Evolutionary conservation across 1,140 invertebrate genomes (phyloP), one percentile per base, ranked within the genome.

Genomic region (Cyrtorhinus lividipennis): DNA sequence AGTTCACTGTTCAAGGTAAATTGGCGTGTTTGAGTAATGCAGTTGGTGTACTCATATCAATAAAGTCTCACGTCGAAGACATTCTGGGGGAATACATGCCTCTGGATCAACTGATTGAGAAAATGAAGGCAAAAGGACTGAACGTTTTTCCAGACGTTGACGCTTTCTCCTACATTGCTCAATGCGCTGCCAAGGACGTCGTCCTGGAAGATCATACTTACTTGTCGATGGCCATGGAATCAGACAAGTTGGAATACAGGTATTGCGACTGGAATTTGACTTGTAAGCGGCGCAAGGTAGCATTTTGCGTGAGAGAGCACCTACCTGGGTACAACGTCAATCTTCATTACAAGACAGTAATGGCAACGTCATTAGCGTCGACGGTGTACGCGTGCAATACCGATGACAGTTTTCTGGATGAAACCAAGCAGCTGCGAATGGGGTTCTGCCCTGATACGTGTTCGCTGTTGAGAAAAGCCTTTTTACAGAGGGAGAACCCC

Each of bases 151-250:
- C 58, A 10, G 58, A 59, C n/a, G 23, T 18, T 12, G 58, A 59
- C n/a, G 3, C 24, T 2, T 59, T 59, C 27, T 30, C 38, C n/a
- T 59, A 59, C n/a, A 26, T 59, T 10, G n/a, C 15, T 18, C 10
- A 30, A 2, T 18, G 22, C 24, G 38, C n/a, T 1, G n/a, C 24
- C 23, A 59, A 59, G 22, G 24, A 25, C 15, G 15, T 27, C 2
- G 58, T 59, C 38, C 27, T 59, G 24, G 58, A 59, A 59, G 58
- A 59, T n/a, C 58, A 59, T 24, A 30, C 27, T 30, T 59, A 30
- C 27, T 18, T 59, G 15, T 27, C 58, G 24, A 26, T 59, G 58
- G 24, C 58, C 10, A 26, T 59, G 58, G 27, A 18, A 18, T 26
- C 25, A 18, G 27, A 26, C 8, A n/a, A 18, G 24, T n/a, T 59